These are phyloP conservation scores for Protophormia terraenovae DNA, from an alignment of 2,888 invertebrate species.

Conservation along the genomic window DNA sequence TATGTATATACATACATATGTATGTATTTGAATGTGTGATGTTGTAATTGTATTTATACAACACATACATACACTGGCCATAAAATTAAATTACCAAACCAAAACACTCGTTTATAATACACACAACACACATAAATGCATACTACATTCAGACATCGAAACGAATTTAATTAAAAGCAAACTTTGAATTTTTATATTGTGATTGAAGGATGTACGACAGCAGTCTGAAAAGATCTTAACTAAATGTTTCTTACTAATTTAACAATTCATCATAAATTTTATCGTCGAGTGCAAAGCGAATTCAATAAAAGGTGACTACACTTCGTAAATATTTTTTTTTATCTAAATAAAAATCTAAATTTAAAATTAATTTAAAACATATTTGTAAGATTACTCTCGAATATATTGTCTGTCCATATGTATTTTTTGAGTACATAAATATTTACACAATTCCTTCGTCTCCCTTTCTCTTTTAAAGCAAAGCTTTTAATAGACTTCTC, in stretches of 20 bases:
- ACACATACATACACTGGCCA: constrained; percentile 6
- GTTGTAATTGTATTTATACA: constrained; percentile 6
- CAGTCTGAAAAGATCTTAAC: background rate
- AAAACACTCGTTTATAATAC: constrained; percentile 13
- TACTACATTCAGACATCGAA: background rate
- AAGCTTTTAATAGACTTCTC: constrained; percentile 22
- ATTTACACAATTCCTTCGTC: background rate
- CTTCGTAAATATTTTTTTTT: no score
- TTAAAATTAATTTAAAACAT: no score
- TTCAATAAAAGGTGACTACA: no score
- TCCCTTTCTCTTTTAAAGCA: background rate
- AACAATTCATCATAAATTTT: no score
- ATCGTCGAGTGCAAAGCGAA: no score
- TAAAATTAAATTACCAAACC: constrained; percentile 49
- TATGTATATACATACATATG: background rate
- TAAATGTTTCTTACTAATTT: no score
- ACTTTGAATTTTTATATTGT: constrained; percentile 24
- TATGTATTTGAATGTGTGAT: background rate
- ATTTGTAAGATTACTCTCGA: background rate
- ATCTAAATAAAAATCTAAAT: no score
- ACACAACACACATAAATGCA: background rate
- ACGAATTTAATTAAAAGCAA: constrained; percentile 52
- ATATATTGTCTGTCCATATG: no score
- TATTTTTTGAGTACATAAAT: background rate
- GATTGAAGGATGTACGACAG: background rate